Evolutionary conservation across 2,113 vertebrate species (phyloP).

Genomic region (Forbesichthys agassizii): DNA sequence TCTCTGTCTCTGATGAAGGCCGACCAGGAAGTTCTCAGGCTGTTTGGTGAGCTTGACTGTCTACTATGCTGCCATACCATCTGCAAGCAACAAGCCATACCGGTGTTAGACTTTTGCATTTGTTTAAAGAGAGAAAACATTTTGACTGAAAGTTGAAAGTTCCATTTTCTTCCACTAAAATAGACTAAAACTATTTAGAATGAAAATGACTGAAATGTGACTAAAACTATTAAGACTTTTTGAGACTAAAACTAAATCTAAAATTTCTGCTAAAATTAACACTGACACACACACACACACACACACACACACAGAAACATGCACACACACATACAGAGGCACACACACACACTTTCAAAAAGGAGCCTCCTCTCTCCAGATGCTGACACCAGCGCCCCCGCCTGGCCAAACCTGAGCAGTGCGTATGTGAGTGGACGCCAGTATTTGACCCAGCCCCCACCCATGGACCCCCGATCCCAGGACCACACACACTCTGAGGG

Average conservation of each 20-base stretch:
- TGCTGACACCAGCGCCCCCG: conserved; percentile 80
- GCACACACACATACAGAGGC: background rate
- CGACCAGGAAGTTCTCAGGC: conserved; percentile 75
- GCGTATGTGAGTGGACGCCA: conserved; percentile 62
- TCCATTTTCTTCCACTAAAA: too few species aligned
- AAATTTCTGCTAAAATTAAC: too few species aligned
- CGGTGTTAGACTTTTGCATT: too few species aligned
- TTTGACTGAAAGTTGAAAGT: too few species aligned
- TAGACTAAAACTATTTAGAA: too few species aligned
- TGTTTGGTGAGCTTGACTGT: conserved; percentile 80
- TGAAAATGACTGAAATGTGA: too few species aligned
- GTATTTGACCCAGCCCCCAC: conserved; percentile 52
- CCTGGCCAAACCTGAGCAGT: conserved; percentile 82
- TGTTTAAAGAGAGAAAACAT: too few species aligned
- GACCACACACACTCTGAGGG: conserved; percentile 42
- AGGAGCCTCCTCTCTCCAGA: conserved; percentile 69
- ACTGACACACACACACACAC: background rate
- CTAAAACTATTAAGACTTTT: too few species aligned
- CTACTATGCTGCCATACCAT: too few species aligned
- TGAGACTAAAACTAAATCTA: too few species aligned
- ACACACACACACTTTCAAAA: background rate
- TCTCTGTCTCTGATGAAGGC: conserved; percentile 87
- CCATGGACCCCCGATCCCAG: conserved; percentile 15
- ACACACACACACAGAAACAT: background rate
- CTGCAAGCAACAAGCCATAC: too few species aligned